Evolutionary conservation across 2,888 invertebrate genomes (phyloP).

Genomic region (Hirtodrosophila cameraria): DNA sequence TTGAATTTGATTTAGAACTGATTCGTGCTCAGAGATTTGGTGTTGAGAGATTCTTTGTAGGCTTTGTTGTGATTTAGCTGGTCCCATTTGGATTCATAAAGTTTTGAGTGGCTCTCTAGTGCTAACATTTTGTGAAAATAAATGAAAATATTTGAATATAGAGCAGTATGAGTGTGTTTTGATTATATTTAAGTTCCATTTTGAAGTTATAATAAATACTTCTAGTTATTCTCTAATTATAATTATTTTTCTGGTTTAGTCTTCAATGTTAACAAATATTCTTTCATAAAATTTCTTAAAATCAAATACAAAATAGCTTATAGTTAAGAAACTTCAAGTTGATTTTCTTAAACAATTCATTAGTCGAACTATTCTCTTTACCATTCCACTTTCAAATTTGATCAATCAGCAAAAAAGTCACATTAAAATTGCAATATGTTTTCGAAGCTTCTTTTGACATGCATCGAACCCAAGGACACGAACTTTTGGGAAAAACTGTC

Average conservation of each 20-base stretch:
- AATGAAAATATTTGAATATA: slow-evolving; percentile 7
- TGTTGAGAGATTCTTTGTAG: slow-evolving; percentile 9
- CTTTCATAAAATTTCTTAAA: no score
- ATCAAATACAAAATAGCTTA: no score
- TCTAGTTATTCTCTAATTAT: no score
- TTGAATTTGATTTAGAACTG: slow-evolving; percentile 52
- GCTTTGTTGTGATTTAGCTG: slow-evolving; percentile 26
- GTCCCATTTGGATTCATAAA: slow-evolving; percentile 1
- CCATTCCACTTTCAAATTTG: slow-evolving; percentile 13
- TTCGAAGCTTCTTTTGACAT: slow-evolving; percentile 10
- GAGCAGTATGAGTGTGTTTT: background rate
- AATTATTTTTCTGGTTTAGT: no score
- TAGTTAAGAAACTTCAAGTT: background rate
- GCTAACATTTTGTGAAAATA: background rate
- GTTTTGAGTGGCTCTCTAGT: background rate
- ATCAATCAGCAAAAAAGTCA: slow-evolving; percentile 42
- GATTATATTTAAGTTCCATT: no score
- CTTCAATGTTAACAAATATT: no score
- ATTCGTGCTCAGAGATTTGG: slow-evolving; percentile 2
- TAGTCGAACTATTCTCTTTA: background rate
- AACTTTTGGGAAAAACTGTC: slow-evolving; percentile 52
- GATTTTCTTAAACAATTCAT: no score
- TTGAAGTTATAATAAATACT: no score
- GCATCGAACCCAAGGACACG: slow-evolving; percentile 3
- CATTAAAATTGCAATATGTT: slow-evolving; percentile 59